Evolutionary conservation across 2,888 invertebrate genomes (phyloP), one percentile per base, ranked within the genome.

Genomic region (Cheilosia impressa): DNA sequence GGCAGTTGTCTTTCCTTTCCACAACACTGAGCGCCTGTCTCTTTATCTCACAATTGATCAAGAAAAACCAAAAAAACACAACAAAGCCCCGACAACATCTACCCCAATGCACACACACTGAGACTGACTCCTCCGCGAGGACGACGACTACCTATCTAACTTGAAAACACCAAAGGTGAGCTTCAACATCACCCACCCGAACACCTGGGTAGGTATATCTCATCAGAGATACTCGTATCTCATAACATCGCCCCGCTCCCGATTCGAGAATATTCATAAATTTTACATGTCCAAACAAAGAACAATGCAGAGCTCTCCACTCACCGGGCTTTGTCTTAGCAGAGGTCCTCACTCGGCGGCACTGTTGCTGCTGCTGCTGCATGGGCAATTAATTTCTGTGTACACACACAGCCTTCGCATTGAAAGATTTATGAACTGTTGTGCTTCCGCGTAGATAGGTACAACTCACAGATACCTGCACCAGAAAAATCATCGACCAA

Each of bases 321-420:
- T 47, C n/a, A 2, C 2, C 19, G 17, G 17, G 47, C 84, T 76
- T 84, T 84, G 84, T 84, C 66, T 84, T 79, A 72, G 50, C 34
- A 38, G 52, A 84, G 69, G 75, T 66, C 84, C 69, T 65, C 65
- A 15, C 31, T 5, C 27, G 27, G 22, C 27, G 10, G 6, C 17
- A 22, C 27, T 31, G 34, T 27, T 27, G 27, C 27, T 27, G 19
- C 82, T n/a, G 10, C 58, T 34, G 19, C 82, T 82, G 82, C 87
- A 87, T 82, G 82, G 85, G 82, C 87, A 87, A 87, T 87, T 87
- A 87, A 87, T 87, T 87, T 87, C 73, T 82, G 82, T 87, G 82
- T 73, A 82, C 82, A 85, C 82, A 85, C 62, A 85, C 80, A 69
- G 60, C 65, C 81, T 81, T 85, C 65, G 66, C 68, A 69, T 53